phyloP scores from a whole-genome alignment of 2,888 invertebrate genomes.

The Perizoma flavofasciatum region DNA sequence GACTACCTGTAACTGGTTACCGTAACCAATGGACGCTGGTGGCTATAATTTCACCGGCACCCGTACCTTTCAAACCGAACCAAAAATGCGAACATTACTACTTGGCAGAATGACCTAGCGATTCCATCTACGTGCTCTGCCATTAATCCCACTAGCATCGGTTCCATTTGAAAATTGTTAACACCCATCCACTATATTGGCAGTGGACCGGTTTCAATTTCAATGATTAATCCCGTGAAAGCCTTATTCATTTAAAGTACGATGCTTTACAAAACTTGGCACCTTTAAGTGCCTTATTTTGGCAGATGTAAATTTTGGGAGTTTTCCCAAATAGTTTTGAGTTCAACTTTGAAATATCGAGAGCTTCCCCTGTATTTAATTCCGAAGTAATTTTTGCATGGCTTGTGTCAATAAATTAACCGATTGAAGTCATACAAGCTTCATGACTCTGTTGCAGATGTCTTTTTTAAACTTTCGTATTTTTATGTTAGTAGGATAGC shows the following conservation, averaged over 20 bases:
- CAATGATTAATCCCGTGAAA: conserved; percentile 29
- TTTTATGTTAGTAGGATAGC: too few species aligned
- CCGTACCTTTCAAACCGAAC: too few species aligned
- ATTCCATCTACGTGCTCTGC: conserved; percentile 4
- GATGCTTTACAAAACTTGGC: conserved; percentile 23
- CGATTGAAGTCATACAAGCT: too few species aligned
- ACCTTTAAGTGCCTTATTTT: conserved; percentile 15
- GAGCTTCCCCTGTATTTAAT: too few species aligned
- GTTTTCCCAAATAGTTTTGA: not conserved
- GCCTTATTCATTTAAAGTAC: conserved; percentile 25
- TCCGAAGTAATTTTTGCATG: too few species aligned
- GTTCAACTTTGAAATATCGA: not conserved
- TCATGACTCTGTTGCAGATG: too few species aligned
- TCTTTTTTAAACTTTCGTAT: too few species aligned
- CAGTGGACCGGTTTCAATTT: conserved; percentile 32
- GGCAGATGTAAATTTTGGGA: conserved; percentile 17
- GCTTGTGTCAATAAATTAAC: too few species aligned
- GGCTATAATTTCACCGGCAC: too few species aligned
- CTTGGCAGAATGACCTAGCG: conserved; percentile 6
- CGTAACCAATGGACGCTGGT: too few species aligned
- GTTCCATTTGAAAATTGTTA: conserved; percentile 38
- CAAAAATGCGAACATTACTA: too few species aligned
- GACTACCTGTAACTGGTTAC: too few species aligned
- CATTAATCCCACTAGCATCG: conserved; percentile 28
- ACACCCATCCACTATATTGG: conserved; percentile 35